Evolutionary conservation across 1,140 invertebrate species (phyloP), one percentile per base, ranked within the genome.

Genomic region (Parasteatoda tepidariorum): DNA sequence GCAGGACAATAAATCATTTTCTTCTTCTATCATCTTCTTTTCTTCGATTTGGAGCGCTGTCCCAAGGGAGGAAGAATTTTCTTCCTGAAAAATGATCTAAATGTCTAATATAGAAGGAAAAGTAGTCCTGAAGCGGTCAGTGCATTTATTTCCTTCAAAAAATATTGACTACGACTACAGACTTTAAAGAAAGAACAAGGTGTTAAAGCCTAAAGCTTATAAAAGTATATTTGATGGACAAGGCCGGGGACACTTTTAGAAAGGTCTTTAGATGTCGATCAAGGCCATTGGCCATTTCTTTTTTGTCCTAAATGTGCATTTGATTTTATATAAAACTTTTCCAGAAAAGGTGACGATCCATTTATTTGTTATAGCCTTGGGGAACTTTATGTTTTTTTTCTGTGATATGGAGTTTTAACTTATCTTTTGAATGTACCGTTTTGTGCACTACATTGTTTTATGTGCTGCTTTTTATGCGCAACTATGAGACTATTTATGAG

Each of bases 141-240:
- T 24, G 55, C 55, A 61, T 74, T 24, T 55, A 61, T 34, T 30
- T 74, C 28, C 55, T 74, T 28, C 31, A 22, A 74, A 38, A 34
- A 68, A 67, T 68, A 68, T 30, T 3, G 38, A 24, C 24, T n/a
- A 24, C 71, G 31, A 61, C 28, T 26, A 15, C 7, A 22, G 41
- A 30, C 64, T 33, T 68, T 33, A 67, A 79, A 64, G 41, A 41
- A 6, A 18, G 64, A 68, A 79, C 76, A 79, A 79, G 76, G 64
- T 79, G 76, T 79, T 26, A 48, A 33, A 33, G 62, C 28, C 67
- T 55, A 79, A 41, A 41, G 68, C 41, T 79, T 68, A 68, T 68
- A 68, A 79, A 79, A 79, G 62, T 79, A 68, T 67, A 79, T 79
- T 79, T 79, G 76, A 79, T 79, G 38, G 76, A 79, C 76, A 79